Evolutionary conservation across 2,113 vertebrate genomes (phyloP).

Genomic region (Lagenorhynchus albirostris): DNA sequence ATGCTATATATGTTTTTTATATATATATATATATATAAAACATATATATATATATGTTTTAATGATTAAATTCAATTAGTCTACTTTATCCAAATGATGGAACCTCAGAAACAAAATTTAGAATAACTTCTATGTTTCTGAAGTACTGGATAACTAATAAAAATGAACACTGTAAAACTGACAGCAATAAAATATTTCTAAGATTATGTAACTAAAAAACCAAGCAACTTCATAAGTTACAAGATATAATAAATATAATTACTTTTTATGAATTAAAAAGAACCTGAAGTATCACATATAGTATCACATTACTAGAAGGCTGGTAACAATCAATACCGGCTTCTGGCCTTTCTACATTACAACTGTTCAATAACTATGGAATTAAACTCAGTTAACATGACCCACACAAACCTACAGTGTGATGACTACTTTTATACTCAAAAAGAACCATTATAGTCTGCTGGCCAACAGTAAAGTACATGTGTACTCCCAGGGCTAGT

Average conservation of each 20-base stretch:
- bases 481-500: neutral
- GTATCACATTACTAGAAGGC: neutral
- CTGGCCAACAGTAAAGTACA: neutral
- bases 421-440: neutral
- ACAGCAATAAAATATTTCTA: constrained; percentile 10
- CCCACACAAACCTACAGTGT: neutral
- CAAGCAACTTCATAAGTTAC: neutral
- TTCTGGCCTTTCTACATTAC: constrained; percentile 13
- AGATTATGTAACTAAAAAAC: neutral
- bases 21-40: no score
- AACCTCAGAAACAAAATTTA: neutral
- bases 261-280: constrained; percentile 9
- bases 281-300: neutral
- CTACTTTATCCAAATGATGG: neutral
- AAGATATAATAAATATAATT: neutral
- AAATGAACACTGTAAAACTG: neutral
- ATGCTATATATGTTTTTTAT: no score
- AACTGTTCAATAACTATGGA: neutral
- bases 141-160: neutral
- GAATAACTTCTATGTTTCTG: neutral
- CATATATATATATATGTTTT: neutral
- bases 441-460: neutral
- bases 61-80: neutral
- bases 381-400: constrained; percentile 35
- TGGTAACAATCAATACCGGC: neutral